Conservation (phyloP, 1,140 invertebrate genomes). For the Microplitis demolitor region DNA sequence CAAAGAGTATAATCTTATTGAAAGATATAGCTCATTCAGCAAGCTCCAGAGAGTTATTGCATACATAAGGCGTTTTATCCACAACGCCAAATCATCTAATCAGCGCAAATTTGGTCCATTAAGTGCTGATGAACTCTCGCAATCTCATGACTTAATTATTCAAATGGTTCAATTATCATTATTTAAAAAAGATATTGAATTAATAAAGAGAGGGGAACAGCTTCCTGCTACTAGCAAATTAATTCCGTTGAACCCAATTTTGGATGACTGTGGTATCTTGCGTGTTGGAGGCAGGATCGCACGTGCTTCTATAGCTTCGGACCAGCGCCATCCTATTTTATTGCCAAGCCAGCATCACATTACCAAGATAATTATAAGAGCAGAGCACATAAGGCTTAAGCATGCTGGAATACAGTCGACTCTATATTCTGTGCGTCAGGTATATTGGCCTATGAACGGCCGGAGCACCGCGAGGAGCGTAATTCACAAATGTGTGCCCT, state of each 20-base stretch:
- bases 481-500: conserved; percentile 23
- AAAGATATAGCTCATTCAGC: not conserved
- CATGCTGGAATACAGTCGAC: conserved; percentile 13
- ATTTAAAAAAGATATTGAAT: conserved; percentile 11
- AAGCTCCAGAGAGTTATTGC: not conserved
- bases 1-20: not conserved
- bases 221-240: conserved; percentile 1
- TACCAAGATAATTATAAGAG: not conserved
- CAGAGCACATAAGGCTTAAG: not conserved
- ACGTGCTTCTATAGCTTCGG: not conserved
- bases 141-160: not conserved
- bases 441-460: conserved; percentile 26
- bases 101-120: not conserved
- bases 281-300: conserved; percentile 1
- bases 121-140: not conserved
- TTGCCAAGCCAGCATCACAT: conserved; percentile 3
- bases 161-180: not conserved
- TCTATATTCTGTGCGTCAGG: not conserved
- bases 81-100: not conserved
- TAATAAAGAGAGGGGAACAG: not conserved
- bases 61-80: not conserved
- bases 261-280: conserved; percentile 2
- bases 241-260: conserved; percentile 3
- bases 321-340: not conserved
- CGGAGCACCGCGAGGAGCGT: not conserved